Conservation (phyloP, 2,797 vertebrate species). For the Gobio occitaniae region DNA sequence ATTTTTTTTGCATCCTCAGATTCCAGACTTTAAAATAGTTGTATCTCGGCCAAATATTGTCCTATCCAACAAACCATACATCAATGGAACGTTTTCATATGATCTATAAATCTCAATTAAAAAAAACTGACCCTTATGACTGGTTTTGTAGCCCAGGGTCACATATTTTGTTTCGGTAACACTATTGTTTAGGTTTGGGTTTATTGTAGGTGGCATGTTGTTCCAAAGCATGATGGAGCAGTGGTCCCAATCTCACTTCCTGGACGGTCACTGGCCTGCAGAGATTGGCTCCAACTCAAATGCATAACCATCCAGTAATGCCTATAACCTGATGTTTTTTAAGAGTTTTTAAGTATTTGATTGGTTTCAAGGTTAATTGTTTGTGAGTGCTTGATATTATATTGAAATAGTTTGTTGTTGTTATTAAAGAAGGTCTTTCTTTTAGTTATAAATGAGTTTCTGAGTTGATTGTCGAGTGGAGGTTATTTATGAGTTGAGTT, state of each 20-base stretch:
- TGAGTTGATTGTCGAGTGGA: slow-evolving; percentile 5
- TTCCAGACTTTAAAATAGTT: too few relatives aligned
- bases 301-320: not conserved
- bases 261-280: not conserved
- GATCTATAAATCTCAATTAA: too few relatives aligned
- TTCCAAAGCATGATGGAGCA: not conserved
- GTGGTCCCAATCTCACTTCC: not conserved
- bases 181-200: not conserved
- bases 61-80: too few relatives aligned
- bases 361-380: not conserved
- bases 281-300: not conserved
- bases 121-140: too few relatives aligned
- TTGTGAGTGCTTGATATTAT: not conserved
- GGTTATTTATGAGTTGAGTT: slow-evolving; percentile 4
- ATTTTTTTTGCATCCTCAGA: too few relatives aligned
- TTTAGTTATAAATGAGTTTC: slow-evolving; percentile 2
- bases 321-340: not conserved
- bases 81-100: too few relatives aligned
- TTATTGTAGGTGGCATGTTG: not conserved
- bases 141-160: too few relatives aligned
- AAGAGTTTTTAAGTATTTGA: not conserved
- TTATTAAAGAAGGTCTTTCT: not conserved
- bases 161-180: too few relatives aligned
- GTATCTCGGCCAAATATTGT: too few relatives aligned
- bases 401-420: not conserved